Evolutionary conservation across 2,113 vertebrate genomes (phyloP).

Genomic region (Aythya baeri): DNA sequence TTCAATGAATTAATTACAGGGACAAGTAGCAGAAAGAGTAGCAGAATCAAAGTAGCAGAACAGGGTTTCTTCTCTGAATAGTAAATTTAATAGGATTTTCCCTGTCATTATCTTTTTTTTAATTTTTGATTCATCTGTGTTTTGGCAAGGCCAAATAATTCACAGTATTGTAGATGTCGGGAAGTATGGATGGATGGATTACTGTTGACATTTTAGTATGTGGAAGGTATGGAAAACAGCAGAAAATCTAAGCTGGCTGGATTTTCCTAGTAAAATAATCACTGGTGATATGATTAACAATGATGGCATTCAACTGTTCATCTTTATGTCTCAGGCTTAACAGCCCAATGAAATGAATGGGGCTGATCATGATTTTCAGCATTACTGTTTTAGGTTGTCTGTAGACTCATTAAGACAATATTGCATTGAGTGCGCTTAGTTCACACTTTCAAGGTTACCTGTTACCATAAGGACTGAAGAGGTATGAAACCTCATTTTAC

Average conservation of each 20-base stretch:
- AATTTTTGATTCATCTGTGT: not conserved
- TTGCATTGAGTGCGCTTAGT: not conserved
- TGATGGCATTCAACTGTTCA: not conserved
- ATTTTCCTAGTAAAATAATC: not conserved
- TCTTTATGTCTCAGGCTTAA: constrained; percentile 16
- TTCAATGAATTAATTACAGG: not conserved
- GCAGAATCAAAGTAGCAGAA: not conserved
- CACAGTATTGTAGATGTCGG: not conserved
- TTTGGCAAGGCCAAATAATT: not conserved
- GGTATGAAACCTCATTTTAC: not conserved
- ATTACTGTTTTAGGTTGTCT: not conserved
- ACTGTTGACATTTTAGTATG: not conserved
- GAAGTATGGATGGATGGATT: not conserved
- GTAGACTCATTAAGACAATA: not conserved
- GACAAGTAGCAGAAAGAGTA: not conserved
- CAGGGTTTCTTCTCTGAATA: not conserved
- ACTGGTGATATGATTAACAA: not conserved
- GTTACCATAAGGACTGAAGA: not conserved
- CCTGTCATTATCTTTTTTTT: not conserved
- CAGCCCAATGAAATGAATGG: not conserved
- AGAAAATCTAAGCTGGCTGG: not conserved
- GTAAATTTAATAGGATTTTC: not conserved
- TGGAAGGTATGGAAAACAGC: not conserved
- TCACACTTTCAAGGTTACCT: not conserved
- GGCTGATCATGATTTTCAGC: not conserved